Conservation (phyloP, 2,888 invertebrate genomes). For the Drosophila subsilvestris region DNA sequence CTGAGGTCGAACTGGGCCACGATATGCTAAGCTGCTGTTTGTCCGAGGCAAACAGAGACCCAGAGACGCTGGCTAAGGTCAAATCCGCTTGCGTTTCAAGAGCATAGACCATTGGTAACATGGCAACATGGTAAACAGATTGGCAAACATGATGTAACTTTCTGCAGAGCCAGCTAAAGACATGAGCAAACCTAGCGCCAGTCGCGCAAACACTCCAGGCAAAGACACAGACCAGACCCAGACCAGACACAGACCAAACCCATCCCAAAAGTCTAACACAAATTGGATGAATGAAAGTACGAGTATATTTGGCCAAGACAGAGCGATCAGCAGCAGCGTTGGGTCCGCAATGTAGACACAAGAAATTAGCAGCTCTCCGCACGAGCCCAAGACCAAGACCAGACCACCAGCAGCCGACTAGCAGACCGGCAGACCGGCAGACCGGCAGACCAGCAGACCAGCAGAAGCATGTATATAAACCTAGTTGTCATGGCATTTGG, state of each 20-base stretch:
- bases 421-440: not conserved
- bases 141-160: constrained; percentile 72
- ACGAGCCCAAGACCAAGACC: constrained; percentile 49
- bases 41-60: constrained; percentile 5
- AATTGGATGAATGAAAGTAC: constrained; percentile 72
- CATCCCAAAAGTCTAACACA: constrained; percentile 42
- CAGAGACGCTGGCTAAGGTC: constrained; percentile 62
- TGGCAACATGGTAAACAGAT: constrained; percentile 49
- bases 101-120: constrained; percentile 39
- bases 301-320: constrained; percentile 45
- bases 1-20: not conserved
- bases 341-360: constrained; percentile 49
- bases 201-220: constrained; percentile 11
- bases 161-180: constrained; percentile 52
- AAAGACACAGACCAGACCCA: too few relatives aligned
- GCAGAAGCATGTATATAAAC: constrained; percentile 54
- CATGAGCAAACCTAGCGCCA: constrained; percentile 55
- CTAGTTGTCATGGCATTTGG: constrained; percentile 35
- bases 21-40: constrained; percentile 7
- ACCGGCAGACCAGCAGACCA: not conserved
- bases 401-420: constrained; percentile 25
- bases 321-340: constrained; percentile 25
- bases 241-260: constrained; percentile 7
- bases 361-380: constrained; percentile 66
- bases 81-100: constrained; percentile 59